Base-by-base conservation (phyloP, 2,113 vertebrate genomes). In the Orthochromis indermauri region DNA sequence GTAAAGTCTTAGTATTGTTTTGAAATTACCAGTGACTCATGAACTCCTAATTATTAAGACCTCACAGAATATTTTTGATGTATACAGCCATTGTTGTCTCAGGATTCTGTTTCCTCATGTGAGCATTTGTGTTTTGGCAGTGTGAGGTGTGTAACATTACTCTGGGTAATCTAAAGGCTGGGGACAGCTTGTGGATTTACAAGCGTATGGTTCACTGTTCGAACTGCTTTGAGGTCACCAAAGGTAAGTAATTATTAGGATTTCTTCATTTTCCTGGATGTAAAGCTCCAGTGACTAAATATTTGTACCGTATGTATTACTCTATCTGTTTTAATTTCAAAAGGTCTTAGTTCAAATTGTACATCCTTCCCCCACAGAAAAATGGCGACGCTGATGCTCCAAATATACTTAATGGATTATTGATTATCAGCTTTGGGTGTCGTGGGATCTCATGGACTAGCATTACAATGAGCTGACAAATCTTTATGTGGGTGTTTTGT, bases 141-240 rank as follows among this genome's bases (percentile, higher is more conserved):
- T 99, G 98, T 93, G 96, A 97, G 90, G 97, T 98, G 91, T 99
- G 98, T 91, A 97, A 97, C 80, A 76, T 40, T 54, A 89, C 96
- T 91, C 95, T 99, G 95, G 97, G 96, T 90, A 93, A 98, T 63
- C 91, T 99, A 92, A 98, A 96, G 93, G 98, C 98, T 8, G 98
- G 98, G 71, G 98, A 99, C 94, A 98, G 95, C 91, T 96, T 99
- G 95, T 99, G 98, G 98, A 96, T 99, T 94, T 98, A 99, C 88
- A 97, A 93, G 54, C 88, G 96, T 78, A 97, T 94, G 81, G 97
- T 99, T 87, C 97, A 99, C 88, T 99, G 98, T 92, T 97, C 98
- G 37, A 96, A 95, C 87, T 99, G 98, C 95, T 99, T 98, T 90
- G 97, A 97, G 78, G 89, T 94, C 91, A 96, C 97, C 90, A 97